These are phyloP conservation scores for Syngnathus floridae DNA, from an alignment of 2,113 vertebrate species.

Conservation along the genomic window DNA sequence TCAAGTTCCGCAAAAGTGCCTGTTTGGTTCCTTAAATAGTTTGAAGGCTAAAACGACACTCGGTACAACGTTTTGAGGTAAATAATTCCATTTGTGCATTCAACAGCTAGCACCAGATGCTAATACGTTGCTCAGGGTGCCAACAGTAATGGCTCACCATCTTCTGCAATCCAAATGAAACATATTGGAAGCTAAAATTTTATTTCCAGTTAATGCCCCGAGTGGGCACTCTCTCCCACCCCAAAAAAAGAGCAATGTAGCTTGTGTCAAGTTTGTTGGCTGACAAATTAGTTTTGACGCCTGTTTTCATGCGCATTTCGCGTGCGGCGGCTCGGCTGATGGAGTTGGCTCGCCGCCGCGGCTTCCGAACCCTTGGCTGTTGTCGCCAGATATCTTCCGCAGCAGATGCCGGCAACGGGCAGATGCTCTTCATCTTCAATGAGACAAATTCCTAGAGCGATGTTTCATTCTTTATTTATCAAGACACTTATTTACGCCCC, in stretches of 20 bases:
- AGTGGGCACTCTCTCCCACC: constrained; percentile 21
- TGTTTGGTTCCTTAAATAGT: too few species aligned
- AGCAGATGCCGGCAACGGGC: constrained; percentile 62
- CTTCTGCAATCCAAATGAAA: constrained; percentile 22
- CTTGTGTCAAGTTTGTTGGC: constrained; percentile 48
- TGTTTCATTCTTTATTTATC: constrained; percentile 62
- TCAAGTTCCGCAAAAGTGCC: too few species aligned
- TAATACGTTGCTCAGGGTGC: constrained; percentile 16
- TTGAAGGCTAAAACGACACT: too few species aligned
- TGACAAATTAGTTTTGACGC: constrained; percentile 50
- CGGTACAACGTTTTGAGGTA: too few species aligned
- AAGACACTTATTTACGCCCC: constrained; percentile 46
- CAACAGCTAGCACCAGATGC: background rate
- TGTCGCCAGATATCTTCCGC: constrained; percentile 61
- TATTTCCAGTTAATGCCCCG: constrained; percentile 27
- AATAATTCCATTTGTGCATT: too few species aligned
- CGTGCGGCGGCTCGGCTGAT: constrained; percentile 31
- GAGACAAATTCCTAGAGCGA: constrained; percentile 61
- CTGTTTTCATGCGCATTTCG: constrained; percentile 21
- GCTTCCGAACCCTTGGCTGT: constrained; percentile 55
- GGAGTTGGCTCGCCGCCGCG: constrained; percentile 54
- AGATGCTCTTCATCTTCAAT: constrained; percentile 70
- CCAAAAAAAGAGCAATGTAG: constrained; percentile 2
- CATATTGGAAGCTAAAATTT: constrained; percentile 30
- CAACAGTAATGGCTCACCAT: constrained; percentile 28